Percentiles rank a stretch among this genome's conserved stretches.
These are phyloP conservation scores for Cataglyphis hispanica DNA, from an alignment of 1,140 invertebrate species.

Conservation along the genomic window DNA sequence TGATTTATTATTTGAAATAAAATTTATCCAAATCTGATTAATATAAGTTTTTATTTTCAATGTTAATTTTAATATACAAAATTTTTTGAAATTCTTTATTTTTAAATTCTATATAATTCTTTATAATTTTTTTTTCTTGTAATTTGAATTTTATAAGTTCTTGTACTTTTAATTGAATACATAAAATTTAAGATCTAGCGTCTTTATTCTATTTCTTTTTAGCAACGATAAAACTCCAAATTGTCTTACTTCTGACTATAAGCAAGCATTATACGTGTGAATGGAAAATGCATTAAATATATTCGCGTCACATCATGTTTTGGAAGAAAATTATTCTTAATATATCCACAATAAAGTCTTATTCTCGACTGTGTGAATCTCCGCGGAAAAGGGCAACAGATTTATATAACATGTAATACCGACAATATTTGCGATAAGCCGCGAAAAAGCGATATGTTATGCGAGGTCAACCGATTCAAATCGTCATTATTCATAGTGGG, in stretches of 20 bases:
- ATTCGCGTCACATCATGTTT: background rate
- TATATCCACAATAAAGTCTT: slow-evolving; percentile 20
- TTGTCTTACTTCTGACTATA: slow-evolving; percentile 14
- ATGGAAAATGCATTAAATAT: slow-evolving; percentile 22
- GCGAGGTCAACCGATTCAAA: slow-evolving; percentile 36
- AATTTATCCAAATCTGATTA: too few species aligned
- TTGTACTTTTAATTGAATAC: too few species aligned
- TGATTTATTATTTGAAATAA: too few species aligned
- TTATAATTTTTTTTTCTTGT: too few species aligned
- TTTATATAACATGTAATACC: background rate
- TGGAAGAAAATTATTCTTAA: slow-evolving; percentile 36
- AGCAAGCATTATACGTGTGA: slow-evolving; percentile 2
- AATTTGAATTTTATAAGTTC: background rate
- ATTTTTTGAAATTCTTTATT: background rate
- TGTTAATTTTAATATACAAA: background rate
- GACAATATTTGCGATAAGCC: slow-evolving; percentile 13
- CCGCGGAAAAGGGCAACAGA: background rate
- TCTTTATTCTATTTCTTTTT: background rate
- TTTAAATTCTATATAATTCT: too few species aligned
- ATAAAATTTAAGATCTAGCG: background rate
- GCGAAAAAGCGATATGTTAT: slow-evolving; percentile 29
- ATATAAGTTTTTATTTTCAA: background rate
- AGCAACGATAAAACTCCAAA: background rate
- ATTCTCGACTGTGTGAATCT: slow-evolving; percentile 1
- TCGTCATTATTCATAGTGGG: slow-evolving; percentile 11